Conservation (phyloP, 2,888 invertebrate species). For the Campoletis raptor region DNA sequence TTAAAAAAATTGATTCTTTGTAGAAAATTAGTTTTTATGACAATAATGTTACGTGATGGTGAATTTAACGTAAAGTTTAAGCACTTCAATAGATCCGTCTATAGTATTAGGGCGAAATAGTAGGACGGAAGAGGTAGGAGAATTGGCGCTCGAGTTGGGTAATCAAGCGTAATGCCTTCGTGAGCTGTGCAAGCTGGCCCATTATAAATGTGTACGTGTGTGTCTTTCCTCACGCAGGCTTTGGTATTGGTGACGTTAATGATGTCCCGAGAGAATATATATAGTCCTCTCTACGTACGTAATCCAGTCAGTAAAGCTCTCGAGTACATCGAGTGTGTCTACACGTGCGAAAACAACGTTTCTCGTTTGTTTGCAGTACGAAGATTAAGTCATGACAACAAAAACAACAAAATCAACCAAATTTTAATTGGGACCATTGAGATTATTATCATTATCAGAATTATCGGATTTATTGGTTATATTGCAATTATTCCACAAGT, state of each 20-base stretch:
- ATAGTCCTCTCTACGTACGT: conserved; percentile 40
- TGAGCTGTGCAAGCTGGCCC: conserved; percentile 76
- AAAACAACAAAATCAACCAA: conserved; percentile 1
- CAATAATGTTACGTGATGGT: conserved; percentile 5
- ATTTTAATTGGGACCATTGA: conserved; percentile 15
- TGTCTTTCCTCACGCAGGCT: conserved; percentile 79
- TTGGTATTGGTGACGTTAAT: conserved; percentile 81
- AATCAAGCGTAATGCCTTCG: conserved; percentile 80
- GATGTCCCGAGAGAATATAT: conserved; percentile 80
- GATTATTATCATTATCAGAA: not conserved
- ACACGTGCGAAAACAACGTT: conserved; percentile 55
- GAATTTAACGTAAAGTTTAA: conserved; percentile 54
- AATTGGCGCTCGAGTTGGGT: conserved; percentile 70
- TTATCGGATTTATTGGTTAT: not conserved
- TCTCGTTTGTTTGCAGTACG: conserved; percentile 28
- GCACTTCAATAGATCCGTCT: conserved; percentile 23
- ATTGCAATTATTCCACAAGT: not conserved
- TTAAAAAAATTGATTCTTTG: not conserved
- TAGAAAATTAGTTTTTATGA: conserved; percentile 1
- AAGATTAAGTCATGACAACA: conserved; percentile 19
- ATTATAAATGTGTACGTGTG: conserved; percentile 50
- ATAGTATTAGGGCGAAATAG: conserved; percentile 32
- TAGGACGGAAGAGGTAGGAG: conserved; percentile 66
- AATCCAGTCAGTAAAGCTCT: conserved; percentile 60
- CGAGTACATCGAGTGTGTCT: conserved; percentile 37